Base-by-base conservation (phyloP, 2,888 invertebrate species). In the Oligia latruncula region DNA sequence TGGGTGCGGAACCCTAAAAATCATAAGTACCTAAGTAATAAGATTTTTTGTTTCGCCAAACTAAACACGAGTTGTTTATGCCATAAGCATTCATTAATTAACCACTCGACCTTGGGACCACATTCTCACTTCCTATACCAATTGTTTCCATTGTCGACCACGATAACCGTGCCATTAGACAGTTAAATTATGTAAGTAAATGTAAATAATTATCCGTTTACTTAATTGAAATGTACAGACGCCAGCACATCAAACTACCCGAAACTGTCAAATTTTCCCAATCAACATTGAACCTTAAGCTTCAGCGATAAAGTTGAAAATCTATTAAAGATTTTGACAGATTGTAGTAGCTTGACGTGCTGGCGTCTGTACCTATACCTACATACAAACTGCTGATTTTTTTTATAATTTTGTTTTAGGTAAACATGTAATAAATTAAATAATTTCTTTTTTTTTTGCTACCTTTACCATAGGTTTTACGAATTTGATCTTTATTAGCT, bases 51-150 rank as follows among this genome's bases (percentile, higher is more conserved):
- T 62, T 43, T 46, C 6, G 15, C 23, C 43, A 67, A 77, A 74
- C 17, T 40, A 11, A 52, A 67, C 72, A 46, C n/a, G 55, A 46
- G 15, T 29, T 68, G 55, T 20, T 68, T 49, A 74, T 15, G 60
- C n/a, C 58, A 77, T 74, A 68, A 66, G 17, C 58, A 40, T 64
- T 78, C 60, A 85, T 85, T 83, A 89, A 83, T 82, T 83, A 85
- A 70, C 43, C 29, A 8, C 23, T 4, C 71, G 89, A 58, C 89
- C 88, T 88, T 89, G 81, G 78, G 64, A 74, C 78, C 80, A 80
- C 76, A 80, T 87, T 76, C 76, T 79, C 49, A 81, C 86, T 89
- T 88, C 88, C 88, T 87, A 73, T 35, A 49, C 64, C 64, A 81
- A 87, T 76, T 86, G 77, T 67, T 58, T 71, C 62, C 71, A 80